Percentiles rank a stretch among this genome's conserved stretches.
Evolutionary conservation across 2,888 invertebrate genomes (phyloP).

Genomic region (Pristionchus mayeri): DNA sequence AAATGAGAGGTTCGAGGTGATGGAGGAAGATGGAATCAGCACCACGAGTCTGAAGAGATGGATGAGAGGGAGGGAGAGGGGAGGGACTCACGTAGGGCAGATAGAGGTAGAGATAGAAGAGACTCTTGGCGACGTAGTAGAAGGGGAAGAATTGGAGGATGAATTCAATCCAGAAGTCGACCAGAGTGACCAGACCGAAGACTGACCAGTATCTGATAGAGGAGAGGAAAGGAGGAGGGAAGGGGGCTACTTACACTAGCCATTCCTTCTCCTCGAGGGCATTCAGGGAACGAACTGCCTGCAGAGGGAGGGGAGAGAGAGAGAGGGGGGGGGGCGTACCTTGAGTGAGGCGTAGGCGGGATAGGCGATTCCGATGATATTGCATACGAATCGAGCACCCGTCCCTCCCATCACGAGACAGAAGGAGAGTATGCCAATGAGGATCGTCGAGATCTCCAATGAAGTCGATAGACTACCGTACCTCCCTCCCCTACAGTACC

Average conservation of each 20-base stretch:
- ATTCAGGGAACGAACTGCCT: constrained; percentile 33
- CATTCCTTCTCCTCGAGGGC: constrained; percentile 25
- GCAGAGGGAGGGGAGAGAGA: not conserved
- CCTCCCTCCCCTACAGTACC: not conserved
- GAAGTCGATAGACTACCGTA: too few species aligned
- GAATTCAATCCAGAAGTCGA: constrained; percentile 45
- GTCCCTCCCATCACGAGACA: constrained; percentile 38
- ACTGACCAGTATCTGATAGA: constrained; percentile 46
- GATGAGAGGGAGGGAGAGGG: not conserved
- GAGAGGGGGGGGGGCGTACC: too few species aligned
- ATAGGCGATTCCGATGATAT: constrained; percentile 18
- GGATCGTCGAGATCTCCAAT: not conserved
- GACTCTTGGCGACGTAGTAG: constrained; percentile 34
- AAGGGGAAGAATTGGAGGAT: constrained; percentile 41
- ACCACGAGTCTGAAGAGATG: constrained; percentile 36
- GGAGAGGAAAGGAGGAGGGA: too few species aligned
- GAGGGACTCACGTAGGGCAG: constrained; percentile 29
- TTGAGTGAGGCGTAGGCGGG: constrained; percentile 40
- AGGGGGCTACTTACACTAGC: not conserved
- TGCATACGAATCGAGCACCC: constrained; percentile 24
- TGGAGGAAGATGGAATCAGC: constrained; percentile 34
- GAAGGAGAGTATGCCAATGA: not conserved
- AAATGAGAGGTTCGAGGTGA: not conserved
- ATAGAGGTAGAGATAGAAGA: constrained; percentile 48
- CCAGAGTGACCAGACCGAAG: constrained; percentile 19